Evolutionary conservation across 2,113 vertebrate genomes (phyloP), one percentile per base, ranked within the genome.

Genomic region (Nyctibius bracteatus): DNA sequence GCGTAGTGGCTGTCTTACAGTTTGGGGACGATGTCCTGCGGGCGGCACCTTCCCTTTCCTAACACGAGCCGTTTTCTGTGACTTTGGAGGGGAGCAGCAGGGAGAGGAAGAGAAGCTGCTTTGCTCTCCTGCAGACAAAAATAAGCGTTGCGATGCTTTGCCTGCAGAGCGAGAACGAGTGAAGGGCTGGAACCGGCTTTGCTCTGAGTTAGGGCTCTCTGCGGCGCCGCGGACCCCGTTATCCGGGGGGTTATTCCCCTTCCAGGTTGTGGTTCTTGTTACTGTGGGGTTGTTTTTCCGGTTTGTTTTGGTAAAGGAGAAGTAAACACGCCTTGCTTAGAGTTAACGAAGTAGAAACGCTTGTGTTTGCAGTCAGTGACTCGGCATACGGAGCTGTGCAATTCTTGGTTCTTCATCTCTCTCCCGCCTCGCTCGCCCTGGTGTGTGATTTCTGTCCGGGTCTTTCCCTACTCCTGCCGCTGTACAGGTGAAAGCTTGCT

Each of bases 401-500:
- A 95, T 98, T 97, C 95, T 93, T 82, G 88, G 97, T 89, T 82
- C 82, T 91, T 88, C 80, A 86, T 67, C 91, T 94, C 86, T 72
- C 62, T 94, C 95, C 91, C 47, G 44, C 75, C 83, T 84, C 9
- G 2, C 82, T 95, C 24, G 80, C 94, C 98, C 95, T 95, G 85
- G 68, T 15, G 28, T 74, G 97, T 96, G 96, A 78, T 95, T 96
- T 94, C 95, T 98, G 73, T 96, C 93, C 46, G 8, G 47, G 97
- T 96, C 96, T 94, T 75, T 97, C 97, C 96, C 91, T 98, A 81
- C 96, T 96, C 96, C 96, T 98, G 97, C 97, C 91, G 97, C 97
- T 97, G 94, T 98, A 95, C 97, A 98, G 98, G 97, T 97, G 97
- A 97, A 98, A 93, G 93, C 98, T 98, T 98, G 98, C 97, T 98